These are phyloP conservation scores for Ceyx cyanopectus DNA, from an alignment of 2,113 vertebrate genomes.

Conservation along the genomic window DNA sequence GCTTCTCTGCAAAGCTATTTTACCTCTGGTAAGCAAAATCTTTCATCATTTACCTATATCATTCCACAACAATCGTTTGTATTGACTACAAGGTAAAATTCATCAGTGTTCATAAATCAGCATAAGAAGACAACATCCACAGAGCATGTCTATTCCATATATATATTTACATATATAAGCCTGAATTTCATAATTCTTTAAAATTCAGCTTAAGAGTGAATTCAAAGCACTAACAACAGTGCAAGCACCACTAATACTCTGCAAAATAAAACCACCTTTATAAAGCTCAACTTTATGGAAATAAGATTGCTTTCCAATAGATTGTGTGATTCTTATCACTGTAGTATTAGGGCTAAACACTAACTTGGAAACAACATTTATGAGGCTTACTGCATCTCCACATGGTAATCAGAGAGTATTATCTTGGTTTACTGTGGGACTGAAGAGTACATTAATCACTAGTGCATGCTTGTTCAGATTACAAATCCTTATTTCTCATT, in stretches of 20 bases:
- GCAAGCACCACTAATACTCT: background rate
- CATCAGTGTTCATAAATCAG: background rate
- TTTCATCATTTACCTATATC: background rate
- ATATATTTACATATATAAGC: background rate
- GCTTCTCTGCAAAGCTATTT: background rate
- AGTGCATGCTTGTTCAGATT: background rate
- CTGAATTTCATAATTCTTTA: background rate
- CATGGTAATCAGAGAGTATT: background rate
- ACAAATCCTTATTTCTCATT: background rate
- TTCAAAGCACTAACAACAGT: background rate
- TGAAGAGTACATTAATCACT: background rate
- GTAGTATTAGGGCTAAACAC: background rate
- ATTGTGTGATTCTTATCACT: background rate
- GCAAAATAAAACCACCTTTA: background rate
- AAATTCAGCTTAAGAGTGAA: background rate
- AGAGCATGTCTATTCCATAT: background rate
- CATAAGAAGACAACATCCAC: background rate
- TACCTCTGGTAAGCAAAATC: background rate
- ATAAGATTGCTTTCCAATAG: background rate
- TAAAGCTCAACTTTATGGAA: background rate
- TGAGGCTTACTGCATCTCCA: background rate
- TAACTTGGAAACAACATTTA: background rate
- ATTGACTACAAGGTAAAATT: background rate
- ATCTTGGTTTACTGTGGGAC: background rate
- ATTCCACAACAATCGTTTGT: background rate